These are phyloP conservation scores for Cetonia aurata DNA, from an alignment of 2,888 invertebrate genomes.

Conservation along the genomic window DNA sequence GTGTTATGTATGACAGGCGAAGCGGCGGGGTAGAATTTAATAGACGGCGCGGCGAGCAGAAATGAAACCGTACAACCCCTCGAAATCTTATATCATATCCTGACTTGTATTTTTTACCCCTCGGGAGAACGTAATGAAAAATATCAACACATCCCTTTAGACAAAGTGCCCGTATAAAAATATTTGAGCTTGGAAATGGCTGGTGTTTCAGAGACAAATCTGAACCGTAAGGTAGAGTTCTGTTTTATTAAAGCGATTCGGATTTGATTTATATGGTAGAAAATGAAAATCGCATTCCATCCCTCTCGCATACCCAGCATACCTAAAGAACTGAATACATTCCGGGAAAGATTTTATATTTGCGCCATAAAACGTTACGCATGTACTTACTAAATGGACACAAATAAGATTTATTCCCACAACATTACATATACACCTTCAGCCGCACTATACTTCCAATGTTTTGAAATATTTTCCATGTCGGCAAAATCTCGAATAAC, in stretches of 20 bases:
- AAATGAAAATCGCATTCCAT: slow-evolving; percentile 66
- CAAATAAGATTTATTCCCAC: background rate
- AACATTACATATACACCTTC: too few relatives aligned
- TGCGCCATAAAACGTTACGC: slow-evolving; percentile 7
- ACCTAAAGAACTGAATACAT: slow-evolving; percentile 62
- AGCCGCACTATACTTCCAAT: too few relatives aligned
- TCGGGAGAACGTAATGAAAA: slow-evolving; percentile 56
- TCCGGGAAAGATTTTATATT: slow-evolving; percentile 36
- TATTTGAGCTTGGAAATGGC: slow-evolving; percentile 64
- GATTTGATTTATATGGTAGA: slow-evolving; percentile 65
- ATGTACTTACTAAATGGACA: slow-evolving; percentile 5
- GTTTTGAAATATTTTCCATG: too few relatives aligned
- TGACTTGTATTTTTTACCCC: slow-evolving; percentile 54
- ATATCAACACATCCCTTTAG: slow-evolving; percentile 61
- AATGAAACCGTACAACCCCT: slow-evolving; percentile 52
- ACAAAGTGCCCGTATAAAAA: slow-evolving; percentile 66
- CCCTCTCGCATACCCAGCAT: slow-evolving; percentile 62
- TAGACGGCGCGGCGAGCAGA: slow-evolving; percentile 50
- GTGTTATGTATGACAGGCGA: slow-evolving; percentile 42
- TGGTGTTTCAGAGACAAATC: slow-evolving; percentile 58
- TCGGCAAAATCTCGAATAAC: too few relatives aligned
- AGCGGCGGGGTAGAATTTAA: slow-evolving; percentile 51
- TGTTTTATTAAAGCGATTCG: slow-evolving; percentile 66
- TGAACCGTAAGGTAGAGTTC: slow-evolving; percentile 56
- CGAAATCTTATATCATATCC: slow-evolving; percentile 55